phyloP scores from a whole-genome alignment of 2,888 invertebrate genomes.

The Lomographa bimaculata region DNA sequence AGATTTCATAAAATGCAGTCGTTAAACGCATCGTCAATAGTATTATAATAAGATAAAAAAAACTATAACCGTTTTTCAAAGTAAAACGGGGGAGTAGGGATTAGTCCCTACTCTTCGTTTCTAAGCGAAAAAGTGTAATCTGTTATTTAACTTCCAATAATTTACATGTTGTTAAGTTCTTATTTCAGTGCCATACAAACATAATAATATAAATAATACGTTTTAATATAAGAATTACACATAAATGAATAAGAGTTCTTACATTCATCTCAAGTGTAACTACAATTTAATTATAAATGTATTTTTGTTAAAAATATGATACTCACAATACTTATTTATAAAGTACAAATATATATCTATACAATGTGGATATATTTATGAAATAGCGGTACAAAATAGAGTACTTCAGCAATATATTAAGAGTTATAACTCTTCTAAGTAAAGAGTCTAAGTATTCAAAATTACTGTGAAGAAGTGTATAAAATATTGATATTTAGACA shows the following conservation, averaged over 20 bases:
- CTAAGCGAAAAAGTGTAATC: no score
- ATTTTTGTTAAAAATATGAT: constrained; percentile 21
- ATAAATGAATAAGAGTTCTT: constrained; percentile 1
- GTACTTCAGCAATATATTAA: constrained; percentile 22
- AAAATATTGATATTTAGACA: no score
- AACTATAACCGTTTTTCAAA: no score
- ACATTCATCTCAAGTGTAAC: constrained; percentile 23
- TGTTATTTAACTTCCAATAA: no score
- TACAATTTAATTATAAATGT: neutral
- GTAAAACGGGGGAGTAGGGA: no score
- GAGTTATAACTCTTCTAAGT: no score
- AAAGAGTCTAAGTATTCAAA: no score
- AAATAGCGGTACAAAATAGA: constrained; percentile 27
- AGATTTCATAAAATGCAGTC: no score
- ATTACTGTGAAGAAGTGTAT: no score
- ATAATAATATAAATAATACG: constrained; percentile 10
- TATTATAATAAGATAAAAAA: no score
- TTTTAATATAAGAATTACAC: constrained; percentile 3
- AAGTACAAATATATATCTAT: constrained; percentile 32
- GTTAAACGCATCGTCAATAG: no score
- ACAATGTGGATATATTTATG: constrained; percentile 14
- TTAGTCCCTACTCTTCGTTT: no score
- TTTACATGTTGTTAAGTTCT: constrained; percentile 6
- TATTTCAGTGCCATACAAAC: constrained; percentile 24
- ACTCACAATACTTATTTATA: constrained; percentile 30